These are phyloP conservation scores for Mamestra configurata DNA, from an alignment of 1,140 invertebrate genomes.

Conservation along the genomic window DNA sequence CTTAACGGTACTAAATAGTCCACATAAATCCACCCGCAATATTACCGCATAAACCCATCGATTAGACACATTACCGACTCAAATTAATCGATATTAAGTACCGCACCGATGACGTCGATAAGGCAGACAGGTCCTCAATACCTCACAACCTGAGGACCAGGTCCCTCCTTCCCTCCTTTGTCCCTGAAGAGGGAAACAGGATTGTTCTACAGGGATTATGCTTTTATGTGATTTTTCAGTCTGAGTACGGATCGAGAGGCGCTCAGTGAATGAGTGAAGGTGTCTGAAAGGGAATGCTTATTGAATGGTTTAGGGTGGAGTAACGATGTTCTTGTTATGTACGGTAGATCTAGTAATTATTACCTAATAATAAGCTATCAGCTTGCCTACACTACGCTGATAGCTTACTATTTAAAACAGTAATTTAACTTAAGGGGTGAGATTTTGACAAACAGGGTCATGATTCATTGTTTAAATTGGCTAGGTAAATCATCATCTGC, in stretches of 20 bases:
- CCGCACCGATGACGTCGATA: slow-evolving; percentile 68
- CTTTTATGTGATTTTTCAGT: slow-evolving; percentile 71
- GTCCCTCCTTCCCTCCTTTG: slow-evolving; percentile 63
- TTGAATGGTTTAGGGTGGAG: neutral
- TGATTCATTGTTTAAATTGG: too few relatives aligned
- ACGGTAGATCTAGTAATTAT: too few relatives aligned
- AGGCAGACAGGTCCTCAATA: slow-evolving; percentile 66
- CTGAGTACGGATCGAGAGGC: slow-evolving; percentile 58
- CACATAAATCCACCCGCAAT: neutral
- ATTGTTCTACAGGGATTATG: slow-evolving; percentile 64
- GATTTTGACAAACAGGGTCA: too few relatives aligned
- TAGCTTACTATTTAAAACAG: too few relatives aligned
- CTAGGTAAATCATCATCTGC: too few relatives aligned
- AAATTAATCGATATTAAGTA: slow-evolving; percentile 49
- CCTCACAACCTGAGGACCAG: slow-evolving; percentile 51
- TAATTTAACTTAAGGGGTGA: too few relatives aligned
- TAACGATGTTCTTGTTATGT: too few relatives aligned
- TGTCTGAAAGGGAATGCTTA: slow-evolving; percentile 33
- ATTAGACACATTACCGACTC: slow-evolving; percentile 31
- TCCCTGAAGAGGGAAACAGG: slow-evolving; percentile 64
- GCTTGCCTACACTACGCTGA: too few relatives aligned
- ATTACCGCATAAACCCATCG: neutral
- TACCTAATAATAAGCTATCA: too few relatives aligned
- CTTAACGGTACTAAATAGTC: neutral
- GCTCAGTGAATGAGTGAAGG: slow-evolving; percentile 29